Conservation (phyloP, 2,797 vertebrate species). For the Takifugu ocellatus region DNA sequence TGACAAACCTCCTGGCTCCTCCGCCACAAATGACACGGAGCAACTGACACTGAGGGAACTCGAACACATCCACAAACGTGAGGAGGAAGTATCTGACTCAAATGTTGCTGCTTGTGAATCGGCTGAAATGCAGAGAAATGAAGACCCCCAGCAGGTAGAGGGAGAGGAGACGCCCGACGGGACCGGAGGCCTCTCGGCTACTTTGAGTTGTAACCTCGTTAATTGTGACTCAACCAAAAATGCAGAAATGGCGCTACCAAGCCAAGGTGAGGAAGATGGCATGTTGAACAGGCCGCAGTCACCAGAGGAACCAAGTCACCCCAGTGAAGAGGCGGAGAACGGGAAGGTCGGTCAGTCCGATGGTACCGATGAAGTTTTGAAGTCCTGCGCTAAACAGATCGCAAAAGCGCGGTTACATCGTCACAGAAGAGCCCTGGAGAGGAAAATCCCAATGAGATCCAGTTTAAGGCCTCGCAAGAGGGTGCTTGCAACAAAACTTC, state of each 20-base stretch:
- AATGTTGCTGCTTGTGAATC: slow-evolving; percentile 9
- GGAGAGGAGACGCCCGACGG: slow-evolving; percentile 18
- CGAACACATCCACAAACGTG: slow-evolving; percentile 17
- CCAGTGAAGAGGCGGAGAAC: slow-evolving; percentile 29
- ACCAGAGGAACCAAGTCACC: slow-evolving; percentile 18
- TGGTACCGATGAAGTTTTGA: slow-evolving; percentile 12
- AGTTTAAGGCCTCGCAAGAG: slow-evolving; percentile 57
- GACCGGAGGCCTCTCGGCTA: slow-evolving; percentile 29
- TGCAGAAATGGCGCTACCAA: slow-evolving; percentile 8
- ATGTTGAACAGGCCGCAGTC: slow-evolving; percentile 3
- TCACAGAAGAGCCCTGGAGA: slow-evolving; percentile 23
- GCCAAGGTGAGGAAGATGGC: slow-evolving; percentile 1
- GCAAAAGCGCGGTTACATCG: background rate
- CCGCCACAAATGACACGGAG: slow-evolving; percentile 27
- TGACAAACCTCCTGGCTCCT: slow-evolving; percentile 10
- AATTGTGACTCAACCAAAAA: slow-evolving; percentile 8
- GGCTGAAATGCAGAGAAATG: slow-evolving; percentile 13
- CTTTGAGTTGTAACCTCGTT: slow-evolving; percentile 27
- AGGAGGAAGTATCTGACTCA: slow-evolving; percentile 16
- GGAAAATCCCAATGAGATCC: slow-evolving; percentile 41
- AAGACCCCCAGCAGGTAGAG: slow-evolving; percentile 11
- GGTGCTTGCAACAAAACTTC: slow-evolving; percentile 26
- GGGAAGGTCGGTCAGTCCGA: slow-evolving; percentile 11
- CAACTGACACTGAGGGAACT: slow-evolving; percentile 14
- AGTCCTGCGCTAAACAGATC: slow-evolving; percentile 8